Evolutionary conservation across 2,888 invertebrate species (phyloP).

Genomic region (Sinelater perroti): DNA sequence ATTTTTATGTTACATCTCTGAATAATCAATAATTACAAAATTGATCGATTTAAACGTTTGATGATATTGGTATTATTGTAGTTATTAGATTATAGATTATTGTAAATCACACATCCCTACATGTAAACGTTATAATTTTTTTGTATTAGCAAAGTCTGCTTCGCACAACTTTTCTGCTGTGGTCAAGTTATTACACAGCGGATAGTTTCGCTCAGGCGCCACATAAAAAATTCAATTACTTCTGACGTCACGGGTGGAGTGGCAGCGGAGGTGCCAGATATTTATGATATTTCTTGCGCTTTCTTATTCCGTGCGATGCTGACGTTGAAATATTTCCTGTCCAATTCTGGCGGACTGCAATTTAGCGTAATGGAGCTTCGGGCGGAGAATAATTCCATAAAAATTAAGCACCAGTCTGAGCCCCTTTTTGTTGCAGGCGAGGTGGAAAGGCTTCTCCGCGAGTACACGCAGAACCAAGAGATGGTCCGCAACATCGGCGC

Average conservation of each 20-base stretch:
- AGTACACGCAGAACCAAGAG: conserved; percentile 92
- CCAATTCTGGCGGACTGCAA: conserved; percentile 21
- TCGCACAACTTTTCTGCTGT: too few species aligned
- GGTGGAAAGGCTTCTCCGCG: conserved; percentile 89
- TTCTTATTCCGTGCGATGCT: conserved; percentile 13
- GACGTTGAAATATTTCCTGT: conserved; percentile 27
- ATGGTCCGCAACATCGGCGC: conserved; percentile 90
- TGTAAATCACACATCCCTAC: too few species aligned
- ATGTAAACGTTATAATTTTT: too few species aligned
- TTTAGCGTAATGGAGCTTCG: conserved; percentile 15
- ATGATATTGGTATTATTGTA: too few species aligned
- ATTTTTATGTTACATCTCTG: too few species aligned
- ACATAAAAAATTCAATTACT: conserved; percentile 32
- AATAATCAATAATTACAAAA: too few species aligned
- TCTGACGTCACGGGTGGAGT: conserved; percentile 14
- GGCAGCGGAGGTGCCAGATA: conserved; percentile 24
- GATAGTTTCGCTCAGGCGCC: too few species aligned
- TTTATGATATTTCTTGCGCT: conserved; percentile 28
- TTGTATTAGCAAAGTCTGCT: too few species aligned
- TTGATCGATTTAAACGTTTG: too few species aligned
- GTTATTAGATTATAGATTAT: too few species aligned
- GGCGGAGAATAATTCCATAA: conserved; percentile 7
- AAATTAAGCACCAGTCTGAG: too few species aligned
- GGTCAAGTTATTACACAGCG: too few species aligned
- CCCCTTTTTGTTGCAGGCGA: conserved; percentile 71